Base-by-base conservation (phyloP, 2,797 vertebrate species). In the Xenopus petersii region DNA sequence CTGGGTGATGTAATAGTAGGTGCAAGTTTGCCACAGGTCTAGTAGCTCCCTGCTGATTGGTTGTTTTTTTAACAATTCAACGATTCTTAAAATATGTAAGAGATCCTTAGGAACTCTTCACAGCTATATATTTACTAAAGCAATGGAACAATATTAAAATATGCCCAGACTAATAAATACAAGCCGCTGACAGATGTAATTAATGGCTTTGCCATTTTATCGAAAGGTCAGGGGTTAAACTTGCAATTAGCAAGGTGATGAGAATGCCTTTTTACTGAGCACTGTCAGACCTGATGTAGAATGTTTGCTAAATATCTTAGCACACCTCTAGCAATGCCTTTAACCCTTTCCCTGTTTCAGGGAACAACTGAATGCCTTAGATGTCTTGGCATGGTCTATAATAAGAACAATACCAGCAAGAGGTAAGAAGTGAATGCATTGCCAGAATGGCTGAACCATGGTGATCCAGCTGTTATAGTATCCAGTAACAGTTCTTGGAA, bases 221-320 rank as follows among this genome's bases (percentile, higher is more conserved):
- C 63, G 71, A 68, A 54, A 62, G 69, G 64, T 59, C 69, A 54
- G 24, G 58, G 74, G 69, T 59, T 68, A 68, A 56, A 48, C 64
- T 24, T 9, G 64, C 75, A 77, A 77, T 77, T 77, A 77, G 75
- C 7, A 64, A 77, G 75, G 75, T 77, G 75, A 77, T 77, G 75
- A 77, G 75, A 77, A 77, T 12, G 64, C 30, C 70, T 67, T 42
- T 63, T 72, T 72, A 73, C 61, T 63, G 67, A 68, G 70, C 75
- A 12, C 58, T 73, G 75, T 77, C 70, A 77, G 61, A 24, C 15
- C 58, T 64, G 70, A 77, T 64, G 49, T 51, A 12, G 36, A 17
- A 48, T 9, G 10, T 73, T 77, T 58, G 68, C 49, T 66, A 71
- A 47, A 62, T 72, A 55, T 63, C 67, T 15, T 48, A 48, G 70